phyloP scores from a whole-genome alignment of 2,888 invertebrate species.

The Drosophila algonquin region DNA sequence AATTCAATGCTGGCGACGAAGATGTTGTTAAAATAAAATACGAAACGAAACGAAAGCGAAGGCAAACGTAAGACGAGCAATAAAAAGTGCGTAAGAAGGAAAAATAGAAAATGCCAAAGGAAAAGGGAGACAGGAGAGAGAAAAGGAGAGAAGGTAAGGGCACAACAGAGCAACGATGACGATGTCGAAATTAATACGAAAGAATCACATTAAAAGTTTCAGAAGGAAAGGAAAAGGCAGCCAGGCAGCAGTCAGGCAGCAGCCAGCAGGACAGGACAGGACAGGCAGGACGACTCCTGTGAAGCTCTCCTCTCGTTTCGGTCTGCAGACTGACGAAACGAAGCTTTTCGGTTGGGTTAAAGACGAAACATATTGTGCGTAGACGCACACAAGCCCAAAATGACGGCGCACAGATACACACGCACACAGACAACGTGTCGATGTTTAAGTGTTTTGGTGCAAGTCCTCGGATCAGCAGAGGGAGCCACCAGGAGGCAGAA shows the following conservation, averaged over 20 bases:
- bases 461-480: constrained; percentile 29
- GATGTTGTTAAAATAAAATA: constrained; percentile 70
- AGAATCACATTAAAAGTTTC: constrained; percentile 76
- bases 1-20: constrained; percentile 67
- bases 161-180: constrained; percentile 54
- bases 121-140: constrained; percentile 2
- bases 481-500: constrained; percentile 8
- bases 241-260: neutral
- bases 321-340: constrained; percentile 6
- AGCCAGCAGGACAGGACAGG: constrained; percentile 10
- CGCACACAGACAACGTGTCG: constrained; percentile 69
- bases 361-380: constrained; percentile 79
- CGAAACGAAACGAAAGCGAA: constrained; percentile 63
- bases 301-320: constrained; percentile 52
- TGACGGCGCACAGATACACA: constrained; percentile 39
- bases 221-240: constrained; percentile 28
- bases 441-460: constrained; percentile 73
- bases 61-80: constrained; percentile 57
- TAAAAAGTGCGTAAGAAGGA: constrained; percentile 71
- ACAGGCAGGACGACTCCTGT: constrained; percentile 34
- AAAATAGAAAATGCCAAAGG: constrained; percentile 61
- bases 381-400: constrained; percentile 64
- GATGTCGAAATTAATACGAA: constrained; percentile 77
- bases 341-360: constrained; percentile 69
- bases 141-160: constrained; percentile 11